Conservation (phyloP, 1,140 invertebrate genomes). For the Scylla paramamosain region DNA sequence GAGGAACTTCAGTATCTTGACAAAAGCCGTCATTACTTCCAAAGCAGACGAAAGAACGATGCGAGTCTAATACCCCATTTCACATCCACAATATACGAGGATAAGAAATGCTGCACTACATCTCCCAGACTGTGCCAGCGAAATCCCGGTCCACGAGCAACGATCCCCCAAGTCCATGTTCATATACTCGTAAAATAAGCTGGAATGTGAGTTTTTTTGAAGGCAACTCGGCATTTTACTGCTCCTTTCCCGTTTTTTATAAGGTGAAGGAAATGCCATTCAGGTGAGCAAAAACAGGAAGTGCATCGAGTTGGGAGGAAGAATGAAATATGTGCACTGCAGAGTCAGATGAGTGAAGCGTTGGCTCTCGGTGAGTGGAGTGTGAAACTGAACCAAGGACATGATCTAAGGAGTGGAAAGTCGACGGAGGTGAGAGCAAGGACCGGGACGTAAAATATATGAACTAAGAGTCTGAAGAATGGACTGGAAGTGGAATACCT, state of each 20-base stretch:
- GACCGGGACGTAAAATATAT: background rate
- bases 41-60: too few species aligned
- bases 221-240: background rate
- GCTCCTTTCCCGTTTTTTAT: background rate
- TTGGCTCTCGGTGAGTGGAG: too few species aligned
- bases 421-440: background rate
- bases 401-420: too few species aligned
- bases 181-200: background rate
- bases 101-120: too few species aligned
- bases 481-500: background rate
- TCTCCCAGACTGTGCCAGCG: too few species aligned
- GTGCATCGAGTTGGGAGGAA: background rate
- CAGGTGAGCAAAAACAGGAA: background rate
- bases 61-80: too few species aligned
- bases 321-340: background rate
- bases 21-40: too few species aligned
- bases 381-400: too few species aligned
- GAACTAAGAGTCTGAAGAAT: background rate
- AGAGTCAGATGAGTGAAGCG: too few species aligned
- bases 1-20: too few species aligned
- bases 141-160: background rate
- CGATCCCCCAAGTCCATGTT: background rate
- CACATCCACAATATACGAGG: too few species aligned
- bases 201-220: background rate
- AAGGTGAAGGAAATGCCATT: background rate